A percentile compares a stretch with the other conserved stretches of the same genome.
Evolutionary conservation across 2,797 vertebrate genomes (phyloP).

Genomic region (Anomalospiza imberbis): DNA sequence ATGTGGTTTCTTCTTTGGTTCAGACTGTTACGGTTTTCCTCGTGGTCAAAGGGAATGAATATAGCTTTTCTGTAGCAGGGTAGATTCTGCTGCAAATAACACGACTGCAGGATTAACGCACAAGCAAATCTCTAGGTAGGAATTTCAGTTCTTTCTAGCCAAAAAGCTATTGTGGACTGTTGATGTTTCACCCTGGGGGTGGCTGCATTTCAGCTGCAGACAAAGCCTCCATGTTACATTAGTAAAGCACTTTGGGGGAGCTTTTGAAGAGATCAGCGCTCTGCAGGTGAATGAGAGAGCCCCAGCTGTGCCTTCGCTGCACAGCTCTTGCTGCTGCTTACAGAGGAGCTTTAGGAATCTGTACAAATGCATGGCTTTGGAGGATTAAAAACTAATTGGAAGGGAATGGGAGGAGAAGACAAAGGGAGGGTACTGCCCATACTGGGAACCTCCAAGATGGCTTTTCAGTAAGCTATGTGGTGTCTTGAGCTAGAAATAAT

Average conservation of each 20-base stretch:
- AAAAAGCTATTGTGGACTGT: neutral
- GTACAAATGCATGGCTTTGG: neutral
- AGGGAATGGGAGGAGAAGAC: neutral
- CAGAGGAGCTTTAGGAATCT: neutral
- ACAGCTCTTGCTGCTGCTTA: neutral
- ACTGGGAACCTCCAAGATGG: neutral
- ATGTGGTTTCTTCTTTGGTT: neutral
- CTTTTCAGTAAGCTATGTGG: neutral
- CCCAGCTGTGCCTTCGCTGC: neutral
- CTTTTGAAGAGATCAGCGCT: neutral
- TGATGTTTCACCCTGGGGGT: neutral
- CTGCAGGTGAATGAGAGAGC: neutral
- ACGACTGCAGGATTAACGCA: neutral
- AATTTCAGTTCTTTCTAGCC: neutral
- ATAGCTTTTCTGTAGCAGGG: neutral
- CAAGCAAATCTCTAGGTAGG: neutral
- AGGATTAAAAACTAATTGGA: slow-evolving; percentile 33
- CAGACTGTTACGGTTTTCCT: neutral
- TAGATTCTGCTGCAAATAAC: neutral
- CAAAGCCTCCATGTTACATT: neutral
- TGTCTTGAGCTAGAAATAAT: slow-evolving; percentile 32
- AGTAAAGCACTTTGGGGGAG: neutral
- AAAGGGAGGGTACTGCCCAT: neutral
- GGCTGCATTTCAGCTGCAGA: neutral
- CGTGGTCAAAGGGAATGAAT: neutral